Evolutionary conservation across 2,113 vertebrate species (phyloP), one percentile per base, ranked within the genome.

Genomic region (Sorex araneus): DNA sequence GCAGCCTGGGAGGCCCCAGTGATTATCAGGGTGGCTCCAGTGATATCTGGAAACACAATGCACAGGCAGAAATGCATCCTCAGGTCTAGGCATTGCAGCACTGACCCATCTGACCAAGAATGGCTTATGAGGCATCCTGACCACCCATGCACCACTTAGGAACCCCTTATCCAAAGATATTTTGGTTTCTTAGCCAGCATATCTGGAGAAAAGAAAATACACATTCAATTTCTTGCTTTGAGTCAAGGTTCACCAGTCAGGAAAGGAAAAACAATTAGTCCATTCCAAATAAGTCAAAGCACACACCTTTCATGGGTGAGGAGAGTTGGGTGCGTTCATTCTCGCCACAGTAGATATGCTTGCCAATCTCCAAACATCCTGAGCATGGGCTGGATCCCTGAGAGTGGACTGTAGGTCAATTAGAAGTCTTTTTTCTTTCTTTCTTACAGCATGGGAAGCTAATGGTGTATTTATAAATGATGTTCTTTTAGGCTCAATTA

Each of bases 401-500:
- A 25, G 74, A 69, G 54, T 6, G 77, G 43, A 1, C 21, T 69
- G 19, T 25, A 67, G 34, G 25, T 80, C 88, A 91, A 43, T 82
- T 76, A 69, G 36, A 76, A 73, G n/a, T 45, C 23, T 76, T 74
- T 89, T 83, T 15, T 60, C 75, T 45, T 89, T 83, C 15, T 60
- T 79, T 64, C 74, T 80, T 77, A 84, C n/a, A 89, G n/a, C 18
- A 66, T 34, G 45, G n/a, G 67, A 87, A 83, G 32, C 40, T 60
- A 50, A 60, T 85, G 82, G 25, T 27, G 10, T 90, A 50, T 70
- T 82, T 82, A 79, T 78, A 85, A 91, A 81, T 19, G 66, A 70
- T 85, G 50, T 30, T 67, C 80, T 84, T 80, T 89, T 90, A 74
- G 43, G 70, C 84, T 94, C 57, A 73, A 67, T 87, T 57, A 66